phyloP scores from a whole-genome alignment of 2,888 invertebrate genomes.

The Polydrusus cervinus region DNA sequence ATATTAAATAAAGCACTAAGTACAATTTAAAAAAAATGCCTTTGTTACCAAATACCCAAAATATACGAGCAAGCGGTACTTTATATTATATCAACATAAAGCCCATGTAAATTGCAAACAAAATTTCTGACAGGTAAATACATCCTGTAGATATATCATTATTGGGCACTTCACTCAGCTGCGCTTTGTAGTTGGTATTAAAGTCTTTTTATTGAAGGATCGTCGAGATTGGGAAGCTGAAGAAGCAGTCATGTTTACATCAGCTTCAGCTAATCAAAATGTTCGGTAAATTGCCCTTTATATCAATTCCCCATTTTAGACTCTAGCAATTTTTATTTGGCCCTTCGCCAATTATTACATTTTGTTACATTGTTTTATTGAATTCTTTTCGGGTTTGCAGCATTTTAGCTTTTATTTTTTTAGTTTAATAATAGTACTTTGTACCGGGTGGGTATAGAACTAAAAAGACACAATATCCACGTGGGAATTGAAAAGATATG shows the following conservation, averaged over 20 bases:
- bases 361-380: constrained; percentile 2
- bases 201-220: constrained; percentile 23
- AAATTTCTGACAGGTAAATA: not conserved
- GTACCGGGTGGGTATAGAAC: no score
- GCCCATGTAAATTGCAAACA: not conserved
- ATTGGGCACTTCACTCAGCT: constrained; percentile 3
- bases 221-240: constrained; percentile 17
- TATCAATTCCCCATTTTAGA: constrained; percentile 9
- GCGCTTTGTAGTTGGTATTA: not conserved
- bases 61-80: no score
- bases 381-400: not conserved
- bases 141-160: constrained; percentile 9
- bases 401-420: not conserved
- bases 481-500: no score
- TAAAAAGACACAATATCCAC: no score
- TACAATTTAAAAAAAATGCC: no score
- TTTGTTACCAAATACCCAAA: no score
- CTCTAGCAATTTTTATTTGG: constrained; percentile 3
- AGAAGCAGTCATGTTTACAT: constrained; percentile 21
- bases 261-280: constrained; percentile 16
- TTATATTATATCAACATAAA: constrained; percentile 1
- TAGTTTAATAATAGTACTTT: no score
- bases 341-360: not conserved
- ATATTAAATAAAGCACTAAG: no score
- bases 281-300: constrained; percentile 21